These are phyloP conservation scores for Axea sp. DNA, from an alignment of 2,888 invertebrate species.

Conservation along the genomic window DNA sequence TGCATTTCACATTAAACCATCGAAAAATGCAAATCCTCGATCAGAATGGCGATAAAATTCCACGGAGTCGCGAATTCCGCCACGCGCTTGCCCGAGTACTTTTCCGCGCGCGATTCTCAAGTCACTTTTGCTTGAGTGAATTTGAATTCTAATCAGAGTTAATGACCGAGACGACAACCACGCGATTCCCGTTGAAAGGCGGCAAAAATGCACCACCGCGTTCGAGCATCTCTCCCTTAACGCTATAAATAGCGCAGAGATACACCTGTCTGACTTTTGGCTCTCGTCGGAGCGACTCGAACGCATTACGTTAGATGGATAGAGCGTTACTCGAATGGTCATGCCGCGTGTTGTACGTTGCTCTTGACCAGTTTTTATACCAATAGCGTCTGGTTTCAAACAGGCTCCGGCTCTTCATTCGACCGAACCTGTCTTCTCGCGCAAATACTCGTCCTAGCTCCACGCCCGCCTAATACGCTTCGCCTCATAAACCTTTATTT, in stretches of 20 bases:
- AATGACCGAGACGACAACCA: too few species aligned
- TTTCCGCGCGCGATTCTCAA: too few species aligned
- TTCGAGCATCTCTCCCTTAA: conserved; percentile 5
- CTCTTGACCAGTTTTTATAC: conserved; percentile 64
- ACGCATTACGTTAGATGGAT: conserved; percentile 55
- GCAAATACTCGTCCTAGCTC: conserved; percentile 32
- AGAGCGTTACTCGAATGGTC: conserved; percentile 43
- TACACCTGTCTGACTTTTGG: conserved; percentile 40
- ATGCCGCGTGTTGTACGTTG: conserved; percentile 47
- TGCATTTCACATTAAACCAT: too few species aligned
- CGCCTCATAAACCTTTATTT: conserved; percentile 39
- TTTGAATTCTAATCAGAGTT: too few species aligned
- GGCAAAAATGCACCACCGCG: conserved; percentile 14
- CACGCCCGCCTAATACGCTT: conserved; percentile 14
- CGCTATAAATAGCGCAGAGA: conserved; percentile 41
- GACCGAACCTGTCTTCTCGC: conserved; percentile 43
- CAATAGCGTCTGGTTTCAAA: conserved; percentile 61
- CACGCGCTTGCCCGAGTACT: too few species aligned
- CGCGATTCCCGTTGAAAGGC: neutral
- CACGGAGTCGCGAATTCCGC: too few species aligned
- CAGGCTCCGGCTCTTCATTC: conserved; percentile 53
- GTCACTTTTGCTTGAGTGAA: too few species aligned
- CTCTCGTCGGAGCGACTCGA: conserved; percentile 31
- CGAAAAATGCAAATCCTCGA: too few species aligned
- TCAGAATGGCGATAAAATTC: too few species aligned